Base-by-base conservation (phyloP, 2,888 invertebrate species). In the Cryptocephalus primarius region DNA sequence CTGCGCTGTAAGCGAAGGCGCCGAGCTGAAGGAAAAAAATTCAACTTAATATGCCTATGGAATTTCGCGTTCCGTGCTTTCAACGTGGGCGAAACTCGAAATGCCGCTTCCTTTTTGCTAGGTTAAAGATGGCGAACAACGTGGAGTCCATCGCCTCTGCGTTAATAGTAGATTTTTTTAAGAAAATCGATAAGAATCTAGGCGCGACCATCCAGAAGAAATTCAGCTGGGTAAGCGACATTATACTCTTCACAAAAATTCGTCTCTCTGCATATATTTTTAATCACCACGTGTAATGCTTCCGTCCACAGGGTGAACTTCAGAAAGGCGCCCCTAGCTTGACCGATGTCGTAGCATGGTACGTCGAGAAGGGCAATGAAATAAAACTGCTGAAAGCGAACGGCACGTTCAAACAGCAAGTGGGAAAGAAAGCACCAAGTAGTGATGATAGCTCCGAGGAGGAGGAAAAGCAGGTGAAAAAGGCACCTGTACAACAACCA, bases 191-290 rank as follows among this genome's bases (percentile, higher is more conserved):
- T 61, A 80, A 79, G 64, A 71, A 76, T 8, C 61, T 87, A 32
- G 87, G 87, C 0, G 75, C 78, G 59, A 74, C 80, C 43, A 85
- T 82, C 63, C 76, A 82, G 60, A 77, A 79, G 60, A 85, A 83
- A 71, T 77, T 80, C 1, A 85, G 86, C 65, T 80, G 83, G 72
- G 54, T 54, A 48, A 49, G 54, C 50, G 36, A 22, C 22, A 22
- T 22, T 22, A 22, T 6, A 22, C 22, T 22, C 22, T 22, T 6
- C 2, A 22, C 12, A 9, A n/a, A 39, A 45, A 39, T 33, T 39
- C 39, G 45, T 40, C 33, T 40, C 32, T 40, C 8, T 43, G 8
- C 22, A 12, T 32, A 33, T 33, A 33, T 32, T 39, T 40, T 36
- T 12, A 11, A 13, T 39, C 22, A 40, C 13, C 11, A 10, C 32